These are phyloP conservation scores for Chromobotia macracanthus DNA, from an alignment of 2,797 vertebrate species.

Conservation along the genomic window DNA sequence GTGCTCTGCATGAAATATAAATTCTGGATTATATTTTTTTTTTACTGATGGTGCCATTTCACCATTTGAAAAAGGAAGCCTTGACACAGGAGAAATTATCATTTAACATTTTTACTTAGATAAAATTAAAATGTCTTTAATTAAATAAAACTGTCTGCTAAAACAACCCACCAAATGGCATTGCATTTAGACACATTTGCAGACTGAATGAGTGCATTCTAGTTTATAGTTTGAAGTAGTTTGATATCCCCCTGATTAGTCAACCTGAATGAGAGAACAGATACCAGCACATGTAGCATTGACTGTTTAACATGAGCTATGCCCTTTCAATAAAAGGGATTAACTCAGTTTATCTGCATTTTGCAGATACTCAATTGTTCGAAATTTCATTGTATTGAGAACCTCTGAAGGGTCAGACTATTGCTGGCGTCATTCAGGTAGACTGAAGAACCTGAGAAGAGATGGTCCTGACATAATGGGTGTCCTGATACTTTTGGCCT, in stretches of 20 bases:
- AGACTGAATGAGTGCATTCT: constrained; percentile 8
- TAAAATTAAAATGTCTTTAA: neutral
- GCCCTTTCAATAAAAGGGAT: constrained; percentile 52
- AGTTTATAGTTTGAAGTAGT: constrained; percentile 28
- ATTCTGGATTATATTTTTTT: no score
- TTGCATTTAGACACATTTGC: neutral
- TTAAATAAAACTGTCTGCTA: neutral
- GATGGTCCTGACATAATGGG: constrained; percentile 57
- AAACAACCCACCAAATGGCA: neutral
- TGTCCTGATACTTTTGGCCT: constrained; percentile 66
- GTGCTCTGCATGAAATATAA: neutral
- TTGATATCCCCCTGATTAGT: constrained; percentile 49
- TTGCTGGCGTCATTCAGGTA: constrained; percentile 50
- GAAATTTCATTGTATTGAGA: constrained; percentile 39
- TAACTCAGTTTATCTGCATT: constrained; percentile 52
- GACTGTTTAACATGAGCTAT: constrained; percentile 55
- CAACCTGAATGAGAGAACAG: constrained; percentile 41
- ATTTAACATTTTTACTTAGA: neutral
- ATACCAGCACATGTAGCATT: constrained; percentile 48
- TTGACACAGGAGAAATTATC: neutral
- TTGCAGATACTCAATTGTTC: constrained; percentile 48
- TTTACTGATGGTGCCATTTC: neutral
- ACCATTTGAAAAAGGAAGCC: neutral
- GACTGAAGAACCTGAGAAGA: constrained; percentile 47
- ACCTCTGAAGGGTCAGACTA: constrained; percentile 46